These are phyloP conservation scores for Forbesichthys agassizii DNA, from an alignment of 2,113 vertebrate genomes.

Conservation along the genomic window DNA sequence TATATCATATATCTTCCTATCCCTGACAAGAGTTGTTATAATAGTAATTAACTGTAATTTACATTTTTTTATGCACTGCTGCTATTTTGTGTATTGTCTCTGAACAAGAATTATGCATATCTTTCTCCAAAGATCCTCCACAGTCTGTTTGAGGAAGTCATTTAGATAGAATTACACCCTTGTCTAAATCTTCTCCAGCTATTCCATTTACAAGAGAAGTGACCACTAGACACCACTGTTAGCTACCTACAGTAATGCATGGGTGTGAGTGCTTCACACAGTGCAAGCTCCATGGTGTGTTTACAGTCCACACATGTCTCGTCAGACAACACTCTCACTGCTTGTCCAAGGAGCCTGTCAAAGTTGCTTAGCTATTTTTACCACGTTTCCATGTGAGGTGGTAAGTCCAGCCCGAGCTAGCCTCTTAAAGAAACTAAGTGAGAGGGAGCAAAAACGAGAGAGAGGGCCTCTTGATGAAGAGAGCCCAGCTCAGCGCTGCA, in stretches of 20 bases:
- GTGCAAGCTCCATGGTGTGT: neutral
- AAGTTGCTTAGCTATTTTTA: conserved; percentile 18
- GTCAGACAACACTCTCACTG: conserved; percentile 7
- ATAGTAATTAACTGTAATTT: neutral
- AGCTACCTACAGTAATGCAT: neutral
- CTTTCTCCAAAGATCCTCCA: neutral
- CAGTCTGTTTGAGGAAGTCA: neutral
- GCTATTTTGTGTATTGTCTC: neutral
- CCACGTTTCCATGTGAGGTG: conserved; percentile 40
- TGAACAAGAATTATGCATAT: neutral
- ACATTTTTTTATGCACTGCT: neutral
- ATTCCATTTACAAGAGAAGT: neutral
- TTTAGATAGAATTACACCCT: neutral
- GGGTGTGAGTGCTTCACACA: conserved; percentile 1
- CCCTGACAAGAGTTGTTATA: neutral
- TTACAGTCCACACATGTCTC: conserved; percentile 1
- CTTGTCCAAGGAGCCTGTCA: conserved; percentile 29
- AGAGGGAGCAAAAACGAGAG: too few species aligned
- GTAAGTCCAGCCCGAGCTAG: conserved; percentile 11
- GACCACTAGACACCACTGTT: neutral
- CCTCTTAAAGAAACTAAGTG: conserved; percentile 5
- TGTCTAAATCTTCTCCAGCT: neutral
- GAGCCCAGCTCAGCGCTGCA: too few species aligned
- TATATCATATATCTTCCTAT: conserved; percentile 7
- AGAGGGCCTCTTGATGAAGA: too few species aligned